phyloP scores from a whole-genome alignment of 2,888 invertebrate genomes.

The Hartigia nigra region DNA sequence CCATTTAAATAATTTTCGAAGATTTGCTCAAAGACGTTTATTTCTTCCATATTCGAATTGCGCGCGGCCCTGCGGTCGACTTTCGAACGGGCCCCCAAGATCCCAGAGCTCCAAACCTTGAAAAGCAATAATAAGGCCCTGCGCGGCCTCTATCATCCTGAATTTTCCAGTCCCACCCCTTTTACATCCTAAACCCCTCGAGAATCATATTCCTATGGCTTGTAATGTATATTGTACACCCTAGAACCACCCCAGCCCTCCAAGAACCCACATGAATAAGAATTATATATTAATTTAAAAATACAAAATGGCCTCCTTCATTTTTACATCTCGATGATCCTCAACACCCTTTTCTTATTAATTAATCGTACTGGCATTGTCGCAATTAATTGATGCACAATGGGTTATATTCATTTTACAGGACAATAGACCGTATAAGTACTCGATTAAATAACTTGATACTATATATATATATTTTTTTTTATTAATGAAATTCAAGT shows the following conservation, averaged over 20 bases:
- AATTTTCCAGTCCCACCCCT: background rate
- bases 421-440: background rate
- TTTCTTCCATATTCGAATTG: conserved; percentile 32
- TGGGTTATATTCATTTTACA: background rate
- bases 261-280: conserved; percentile 59
- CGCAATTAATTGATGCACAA: background rate
- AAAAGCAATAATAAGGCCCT: conserved; percentile 44
- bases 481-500: background rate
- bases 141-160: conserved; percentile 49
- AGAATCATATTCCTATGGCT: conserved; percentile 62
- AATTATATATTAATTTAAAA: conserved; percentile 66
- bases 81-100: conserved; percentile 25
- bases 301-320: conserved; percentile 37
- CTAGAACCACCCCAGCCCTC: conserved; percentile 40
- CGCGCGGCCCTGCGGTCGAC: conserved; percentile 36
- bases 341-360: background rate
- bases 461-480: background rate
- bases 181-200: conserved; percentile 12
- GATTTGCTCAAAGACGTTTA: conserved; percentile 48
- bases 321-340: background rate
- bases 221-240: conserved; percentile 64
- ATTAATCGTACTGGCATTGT: background rate
- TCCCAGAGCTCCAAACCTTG: background rate
- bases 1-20: conserved; percentile 7
- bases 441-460: background rate